Conservation (phyloP, 2,888 invertebrate species). For the Atrina japonica region DNA sequence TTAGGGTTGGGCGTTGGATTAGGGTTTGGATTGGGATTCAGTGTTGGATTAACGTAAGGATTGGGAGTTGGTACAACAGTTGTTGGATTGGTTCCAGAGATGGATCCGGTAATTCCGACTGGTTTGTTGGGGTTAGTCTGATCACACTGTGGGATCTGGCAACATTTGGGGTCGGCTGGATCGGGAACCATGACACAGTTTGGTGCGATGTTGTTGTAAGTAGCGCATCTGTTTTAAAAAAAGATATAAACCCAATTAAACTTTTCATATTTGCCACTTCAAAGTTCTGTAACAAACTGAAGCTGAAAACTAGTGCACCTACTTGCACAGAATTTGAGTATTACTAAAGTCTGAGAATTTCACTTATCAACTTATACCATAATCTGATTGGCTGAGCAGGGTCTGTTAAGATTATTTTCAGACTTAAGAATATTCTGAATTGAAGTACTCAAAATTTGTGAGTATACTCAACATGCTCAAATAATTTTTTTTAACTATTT, state of each 20-base stretch:
- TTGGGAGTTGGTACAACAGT: constrained; percentile 40
- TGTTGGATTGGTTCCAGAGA: constrained; percentile 52
- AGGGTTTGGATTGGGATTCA: constrained; percentile 25
- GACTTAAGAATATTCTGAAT: too few species aligned
- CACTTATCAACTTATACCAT: too few species aligned
- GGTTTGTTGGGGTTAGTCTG: constrained; percentile 35
- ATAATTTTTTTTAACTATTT: too few species aligned
- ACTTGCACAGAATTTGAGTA: too few species aligned
- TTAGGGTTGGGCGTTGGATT: constrained; percentile 39
- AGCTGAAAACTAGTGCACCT: too few species aligned
- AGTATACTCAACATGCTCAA: too few species aligned
- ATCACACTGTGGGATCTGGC: constrained; percentile 63
- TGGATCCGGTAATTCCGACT: constrained; percentile 45
- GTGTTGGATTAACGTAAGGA: constrained; percentile 46
- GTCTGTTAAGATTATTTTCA: too few species aligned
- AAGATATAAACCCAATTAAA: not conserved
- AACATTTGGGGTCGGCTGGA: constrained; percentile 66
- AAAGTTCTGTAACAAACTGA: too few species aligned
- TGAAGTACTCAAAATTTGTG: too few species aligned
- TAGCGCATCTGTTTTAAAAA: constrained; percentile 55
- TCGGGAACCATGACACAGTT: constrained; percentile 67
- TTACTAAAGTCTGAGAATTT: too few species aligned
- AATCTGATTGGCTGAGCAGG: too few species aligned
- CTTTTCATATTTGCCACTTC: too few species aligned
- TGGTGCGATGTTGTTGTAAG: constrained; percentile 54